Base-by-base conservation (phyloP, 2,113 vertebrate genomes). In the Prochilodus magdalenae region DNA sequence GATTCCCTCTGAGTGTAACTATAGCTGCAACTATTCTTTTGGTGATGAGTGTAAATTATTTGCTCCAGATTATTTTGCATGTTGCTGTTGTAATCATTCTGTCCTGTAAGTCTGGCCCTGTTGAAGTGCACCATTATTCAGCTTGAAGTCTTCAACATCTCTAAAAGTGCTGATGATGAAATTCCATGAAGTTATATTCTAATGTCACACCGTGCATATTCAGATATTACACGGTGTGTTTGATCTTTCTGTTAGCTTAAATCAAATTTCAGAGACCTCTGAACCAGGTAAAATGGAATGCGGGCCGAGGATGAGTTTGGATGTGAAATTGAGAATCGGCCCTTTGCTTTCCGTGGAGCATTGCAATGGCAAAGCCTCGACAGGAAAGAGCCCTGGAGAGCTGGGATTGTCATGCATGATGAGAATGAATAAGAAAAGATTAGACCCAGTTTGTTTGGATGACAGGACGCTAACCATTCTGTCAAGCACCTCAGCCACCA, bases 161-260 rank as follows among this genome's bases (percentile, higher is more conserved):
- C 60, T 81, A 44, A 44, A 70, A 70, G 44, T 44, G 62, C 62
- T 75, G 63, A 82, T 67, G 73, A 36, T 47, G 60, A 75, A 79
- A 65, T 82, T 73, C 47, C 33, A 66, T 74, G 40, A 67, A 75
- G 29, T 63, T 5, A 47, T 22, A 66, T 77, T 44, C 63, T 72
- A 29, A 40, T 70, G 24, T 70, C 20, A 55, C 18, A 66, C 26
- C 5, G 11, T 66, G 73, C 2, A 73, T 49, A 36, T 55, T 49
- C 62, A 33, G 29, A 44, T 62, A 55, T 55, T 27, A 70, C 47
- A 75, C n/a, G 20, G 11, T 29, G n/a, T 29, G 62, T 59, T 77
- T 85, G 74, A 79, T 80, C 27, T 70, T 33, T 71, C 60, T 71
- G 20, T 16, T 26, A 26, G 65, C 59, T 66, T 1, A 36, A 75